Evolutionary conservation across 2,113 vertebrate genomes (phyloP).

Genomic region (Alethe castanea): DNA sequence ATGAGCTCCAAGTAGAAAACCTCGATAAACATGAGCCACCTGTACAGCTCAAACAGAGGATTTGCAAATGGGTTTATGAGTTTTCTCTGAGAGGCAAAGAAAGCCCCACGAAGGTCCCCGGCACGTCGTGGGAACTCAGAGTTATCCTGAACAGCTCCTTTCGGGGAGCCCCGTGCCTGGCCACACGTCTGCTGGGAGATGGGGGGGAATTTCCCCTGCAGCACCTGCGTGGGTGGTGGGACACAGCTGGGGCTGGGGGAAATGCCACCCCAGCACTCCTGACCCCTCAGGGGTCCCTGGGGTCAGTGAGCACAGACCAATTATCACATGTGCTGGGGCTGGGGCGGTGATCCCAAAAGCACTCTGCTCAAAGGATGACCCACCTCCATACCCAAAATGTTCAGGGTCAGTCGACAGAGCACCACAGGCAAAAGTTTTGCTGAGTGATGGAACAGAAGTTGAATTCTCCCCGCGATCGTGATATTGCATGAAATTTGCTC

Average conservation of each 20-base stretch:
- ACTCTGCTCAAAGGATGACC: background rate
- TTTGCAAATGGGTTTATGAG: background rate
- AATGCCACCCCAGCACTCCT: background rate
- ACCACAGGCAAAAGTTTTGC: background rate
- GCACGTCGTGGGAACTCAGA: background rate
- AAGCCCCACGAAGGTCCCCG: accelerated
- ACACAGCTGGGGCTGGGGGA: background rate
- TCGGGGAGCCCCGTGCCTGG: accelerated
- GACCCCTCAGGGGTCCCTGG: accelerated
- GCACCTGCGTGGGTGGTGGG: background rate
- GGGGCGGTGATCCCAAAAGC: accelerated
- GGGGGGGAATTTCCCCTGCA: background rate
- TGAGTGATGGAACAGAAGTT: background rate
- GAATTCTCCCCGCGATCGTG: background rate
- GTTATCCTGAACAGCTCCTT: background rate
- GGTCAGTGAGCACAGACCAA: background rate
- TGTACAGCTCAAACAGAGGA: background rate
- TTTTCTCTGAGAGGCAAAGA: background rate
- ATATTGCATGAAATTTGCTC: background rate
- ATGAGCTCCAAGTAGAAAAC: slow-evolving; percentile 21
- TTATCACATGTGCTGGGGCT: accelerated
- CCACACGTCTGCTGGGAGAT: accelerated
- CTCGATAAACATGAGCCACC: slow-evolving; percentile 43
- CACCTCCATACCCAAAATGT: background rate
- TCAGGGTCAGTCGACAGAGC: background rate